These are phyloP conservation scores for Spongilla lacustris DNA, from an alignment of 37 sponge, comb jelly and placozoan species.

Conservation along the genomic window DNA sequence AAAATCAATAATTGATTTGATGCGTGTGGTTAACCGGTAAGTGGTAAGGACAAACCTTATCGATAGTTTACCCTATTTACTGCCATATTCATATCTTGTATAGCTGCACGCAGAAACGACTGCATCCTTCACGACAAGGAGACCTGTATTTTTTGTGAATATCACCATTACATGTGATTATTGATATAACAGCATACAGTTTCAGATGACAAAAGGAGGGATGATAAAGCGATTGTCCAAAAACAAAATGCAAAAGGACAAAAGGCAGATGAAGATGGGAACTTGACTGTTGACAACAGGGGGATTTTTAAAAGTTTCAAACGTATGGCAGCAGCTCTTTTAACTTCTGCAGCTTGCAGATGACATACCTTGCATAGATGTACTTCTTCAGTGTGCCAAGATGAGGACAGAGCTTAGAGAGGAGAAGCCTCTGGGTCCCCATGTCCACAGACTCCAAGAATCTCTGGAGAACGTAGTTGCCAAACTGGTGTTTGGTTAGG, in stretches of 20 bases:
- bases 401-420: slow-evolving; percentile 79
- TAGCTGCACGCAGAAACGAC: not conserved
- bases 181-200: too few relatives aligned
- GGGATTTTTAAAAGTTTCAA: not conserved
- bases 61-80: too few relatives aligned
- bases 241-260: too few relatives aligned
- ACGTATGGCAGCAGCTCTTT: not conserved
- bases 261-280: not conserved
- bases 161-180: not conserved
- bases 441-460: slow-evolving; percentile 84
- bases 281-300: not conserved
- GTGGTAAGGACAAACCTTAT: too few relatives aligned
- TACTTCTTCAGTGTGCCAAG: slow-evolving; percentile 76
- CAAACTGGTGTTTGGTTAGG: slow-evolving; percentile 91
- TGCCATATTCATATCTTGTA: too few relatives aligned
- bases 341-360: slow-evolving; percentile 71
- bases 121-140: not conserved
- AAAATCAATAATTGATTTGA: too few relatives aligned
- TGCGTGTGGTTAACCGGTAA: too few relatives aligned
- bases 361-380: slow-evolving; percentile 89
- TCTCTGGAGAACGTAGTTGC: slow-evolving; percentile 92
- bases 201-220: not conserved
- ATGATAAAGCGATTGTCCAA: too few relatives aligned
- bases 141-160: not conserved
- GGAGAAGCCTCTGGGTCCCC: slow-evolving; percentile 65